These are phyloP conservation scores for Alviniconcha strummeri DNA, from an alignment of 2,888 invertebrate genomes.

Conservation along the genomic window DNA sequence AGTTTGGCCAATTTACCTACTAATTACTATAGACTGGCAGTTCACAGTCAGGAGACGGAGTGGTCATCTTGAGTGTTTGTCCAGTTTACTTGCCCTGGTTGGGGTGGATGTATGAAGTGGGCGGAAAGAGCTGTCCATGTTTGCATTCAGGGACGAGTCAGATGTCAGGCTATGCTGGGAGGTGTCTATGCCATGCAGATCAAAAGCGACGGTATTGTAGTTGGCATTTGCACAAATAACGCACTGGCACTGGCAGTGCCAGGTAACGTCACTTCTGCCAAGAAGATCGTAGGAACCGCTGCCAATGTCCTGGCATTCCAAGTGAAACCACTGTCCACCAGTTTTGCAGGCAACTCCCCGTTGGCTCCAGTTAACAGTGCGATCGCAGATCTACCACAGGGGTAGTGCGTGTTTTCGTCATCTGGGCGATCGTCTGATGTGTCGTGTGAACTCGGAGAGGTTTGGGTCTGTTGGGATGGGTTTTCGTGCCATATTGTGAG, in stretches of 20 bases:
- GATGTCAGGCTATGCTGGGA: conserved; percentile 1
- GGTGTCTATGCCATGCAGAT: conserved; percentile 16
- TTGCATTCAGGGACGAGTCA: conserved; percentile 1
- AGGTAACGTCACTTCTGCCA: conserved; percentile 21
- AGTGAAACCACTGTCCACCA: conserved; percentile 18
- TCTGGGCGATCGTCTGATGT: neutral
- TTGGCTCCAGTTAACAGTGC: neutral
- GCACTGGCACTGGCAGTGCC: too few relatives aligned
- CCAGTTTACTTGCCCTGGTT: neutral
- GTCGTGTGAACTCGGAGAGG: too few relatives aligned
- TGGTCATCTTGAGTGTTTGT: neutral
- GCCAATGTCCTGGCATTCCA: conserved; percentile 16
- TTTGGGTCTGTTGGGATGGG: too few relatives aligned
- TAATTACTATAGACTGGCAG: conserved; percentile 9
- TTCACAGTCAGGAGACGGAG: conserved; percentile 3
- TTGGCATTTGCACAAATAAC: neutral
- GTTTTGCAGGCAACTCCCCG: neutral
- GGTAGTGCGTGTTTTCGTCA: neutral
- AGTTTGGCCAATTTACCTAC: neutral
- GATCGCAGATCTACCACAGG: neutral
- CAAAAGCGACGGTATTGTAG: conserved; percentile 21
- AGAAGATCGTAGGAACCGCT: conserved; percentile 5
- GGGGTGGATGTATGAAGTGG: conserved; percentile 14
- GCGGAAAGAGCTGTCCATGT: conserved; percentile 5
- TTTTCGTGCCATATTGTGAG: neutral